Percentiles rank a stretch among this genome's conserved stretches.
Evolutionary conservation across 23 tunicate species (phyloP).

Genomic region (Ciona savignyi): DNA sequence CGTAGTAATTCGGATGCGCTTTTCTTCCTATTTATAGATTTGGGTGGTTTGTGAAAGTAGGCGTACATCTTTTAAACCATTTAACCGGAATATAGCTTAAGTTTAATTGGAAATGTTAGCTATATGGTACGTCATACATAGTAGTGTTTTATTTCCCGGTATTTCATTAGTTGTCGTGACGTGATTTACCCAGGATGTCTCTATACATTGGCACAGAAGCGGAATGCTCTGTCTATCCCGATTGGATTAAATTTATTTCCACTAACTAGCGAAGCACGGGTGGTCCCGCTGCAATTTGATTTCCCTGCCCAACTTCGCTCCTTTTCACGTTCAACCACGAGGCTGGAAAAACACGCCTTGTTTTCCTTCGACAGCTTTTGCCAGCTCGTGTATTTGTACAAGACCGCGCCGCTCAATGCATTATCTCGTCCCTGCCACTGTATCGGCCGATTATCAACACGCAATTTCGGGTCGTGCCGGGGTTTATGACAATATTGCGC

Average conservation of each 20-base stretch:
- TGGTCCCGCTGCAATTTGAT: background rate
- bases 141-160: background rate
- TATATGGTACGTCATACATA: too few species aligned
- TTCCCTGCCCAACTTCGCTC: background rate
- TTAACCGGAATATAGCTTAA: too few species aligned
- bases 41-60: too few species aligned
- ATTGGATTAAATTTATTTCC: background rate
- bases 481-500: background rate
- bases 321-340: background rate
- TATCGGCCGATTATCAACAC: background rate
- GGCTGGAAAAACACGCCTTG: background rate
- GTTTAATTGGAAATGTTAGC: too few species aligned
- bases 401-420: background rate
- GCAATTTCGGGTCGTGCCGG: too few species aligned
- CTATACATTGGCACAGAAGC: background rate
- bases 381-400: background rate
- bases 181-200: background rate
- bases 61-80: too few species aligned
- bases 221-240: background rate
- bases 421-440: background rate
- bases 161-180: background rate
- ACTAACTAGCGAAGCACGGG: background rate
- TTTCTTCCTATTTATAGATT: too few species aligned
- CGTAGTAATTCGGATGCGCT: background rate
- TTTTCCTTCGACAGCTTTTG: background rate